A percentile compares a stretch with the other conserved stretches of the same genome.
Conservation (phyloP, 2,888 invertebrate species). For the Orthosia gothica region DNA sequence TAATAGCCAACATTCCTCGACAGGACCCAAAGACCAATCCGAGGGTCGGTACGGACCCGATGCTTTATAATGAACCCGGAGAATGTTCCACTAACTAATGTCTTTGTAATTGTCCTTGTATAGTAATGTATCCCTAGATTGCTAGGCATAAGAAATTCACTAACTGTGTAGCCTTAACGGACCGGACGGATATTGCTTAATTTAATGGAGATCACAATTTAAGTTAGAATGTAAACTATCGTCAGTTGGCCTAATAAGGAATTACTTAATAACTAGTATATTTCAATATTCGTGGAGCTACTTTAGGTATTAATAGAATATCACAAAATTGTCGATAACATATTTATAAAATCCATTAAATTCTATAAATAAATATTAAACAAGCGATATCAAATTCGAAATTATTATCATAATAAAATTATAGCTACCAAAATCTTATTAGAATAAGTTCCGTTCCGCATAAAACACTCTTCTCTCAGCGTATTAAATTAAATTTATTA, state of each 20-base stretch:
- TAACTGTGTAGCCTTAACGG: constrained; percentile 34
- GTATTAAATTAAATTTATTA: constrained; percentile 72
- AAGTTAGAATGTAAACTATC: constrained; percentile 62
- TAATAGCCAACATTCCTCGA: constrained; percentile 82
- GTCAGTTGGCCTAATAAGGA: constrained; percentile 37
- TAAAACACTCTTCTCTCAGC: constrained; percentile 61
- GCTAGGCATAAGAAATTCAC: constrained; percentile 59
- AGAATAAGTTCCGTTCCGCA: constrained; percentile 54
- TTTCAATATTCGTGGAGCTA: constrained; percentile 9
- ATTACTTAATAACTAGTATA: constrained; percentile 39
- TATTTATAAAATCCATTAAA: neutral
- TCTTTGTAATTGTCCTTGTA: constrained; percentile 74
- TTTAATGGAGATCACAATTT: constrained; percentile 65
- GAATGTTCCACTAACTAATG: constrained; percentile 78
- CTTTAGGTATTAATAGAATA: constrained; percentile 1
- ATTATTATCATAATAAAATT: constrained; percentile 15
- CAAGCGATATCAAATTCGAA: neutral
- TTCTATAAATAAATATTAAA: constrained; percentile 4
- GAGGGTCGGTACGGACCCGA: constrained; percentile 76
- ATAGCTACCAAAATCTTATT: constrained; percentile 25
- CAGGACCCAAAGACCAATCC: constrained; percentile 68
- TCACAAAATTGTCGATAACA: neutral
- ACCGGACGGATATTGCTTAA: constrained; percentile 42
- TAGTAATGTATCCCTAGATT: constrained; percentile 63
- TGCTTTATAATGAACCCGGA: constrained; percentile 80